Evolutionary conservation across 2,113 vertebrate species (phyloP).

Genomic region (Cololabis saira): DNA sequence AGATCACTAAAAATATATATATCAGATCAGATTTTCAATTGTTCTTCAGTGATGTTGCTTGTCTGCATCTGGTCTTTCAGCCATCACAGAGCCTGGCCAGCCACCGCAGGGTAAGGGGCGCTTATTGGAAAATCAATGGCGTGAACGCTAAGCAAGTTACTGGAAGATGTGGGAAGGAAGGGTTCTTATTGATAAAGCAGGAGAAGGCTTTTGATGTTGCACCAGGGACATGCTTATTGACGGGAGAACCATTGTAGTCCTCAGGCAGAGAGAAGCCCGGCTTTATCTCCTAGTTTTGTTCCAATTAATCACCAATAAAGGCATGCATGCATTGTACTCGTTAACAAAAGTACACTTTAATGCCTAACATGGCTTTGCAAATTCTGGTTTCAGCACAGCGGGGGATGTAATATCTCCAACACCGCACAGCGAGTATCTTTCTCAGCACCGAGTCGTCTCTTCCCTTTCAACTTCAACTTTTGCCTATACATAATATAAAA

Average conservation of each 20-base stretch:
- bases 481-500: too few species aligned
- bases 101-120: conserved; percentile 93
- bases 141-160: conserved; percentile 99
- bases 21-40: conserved; percentile 61
- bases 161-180: conserved; percentile 96
- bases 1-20: conserved; percentile 42
- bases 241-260: conserved; percentile 90
- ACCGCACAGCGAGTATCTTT: too few species aligned
- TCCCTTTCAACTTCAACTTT: too few species aligned
- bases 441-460: too few species aligned
- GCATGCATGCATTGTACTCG: conserved; percentile 49
- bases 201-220: conserved; percentile 94
- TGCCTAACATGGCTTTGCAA: conserved; percentile 33
- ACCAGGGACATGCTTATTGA: conserved; percentile 95
- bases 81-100: conserved; percentile 75
- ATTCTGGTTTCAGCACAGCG: conserved; percentile 20
- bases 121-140: conserved; percentile 99
- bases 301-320: conserved; percentile 87
- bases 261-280: conserved; percentile 79
- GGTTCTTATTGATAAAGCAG: conserved; percentile 96
- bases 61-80: conserved; percentile 70
- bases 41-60: conserved; percentile 65
- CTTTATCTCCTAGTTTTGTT: conserved; percentile 79
- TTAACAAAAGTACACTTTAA: conserved; percentile 53
- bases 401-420: too few species aligned